Evolutionary conservation across 2,797 vertebrate genomes (phyloP), one percentile per base, ranked within the genome.

Genomic region (Graptemys geographica): DNA sequence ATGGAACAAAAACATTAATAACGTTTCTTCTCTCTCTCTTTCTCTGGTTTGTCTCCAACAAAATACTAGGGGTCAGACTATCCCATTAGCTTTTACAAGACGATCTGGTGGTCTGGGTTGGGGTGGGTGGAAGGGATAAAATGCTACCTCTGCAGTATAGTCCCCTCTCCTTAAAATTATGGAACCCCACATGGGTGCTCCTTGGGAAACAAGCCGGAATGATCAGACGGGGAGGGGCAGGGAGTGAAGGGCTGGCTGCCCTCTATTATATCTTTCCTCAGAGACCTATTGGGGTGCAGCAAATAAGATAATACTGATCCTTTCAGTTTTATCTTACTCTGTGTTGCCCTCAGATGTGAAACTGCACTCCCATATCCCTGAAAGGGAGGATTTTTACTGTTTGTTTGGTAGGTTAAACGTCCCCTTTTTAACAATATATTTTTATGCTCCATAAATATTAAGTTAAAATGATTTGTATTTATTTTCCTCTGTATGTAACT

Each of bases 381-480:
- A 95, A 87, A 44, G 2, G 1, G 23, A 86, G 83, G 18, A n/a
- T 11, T 78, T 95, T 76, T 96, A 8, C 86, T 81, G 72, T 47
- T 95, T 86, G 28, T 69, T 11, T 79, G 74, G 3, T 55, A 80
- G 83, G 90, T 94, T 84, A 57, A 56, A 56, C 4, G 11, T 47
- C 12, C 41, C 65, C 65, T 69, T 69, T 69, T 69, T 94, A 89
- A 90, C 12, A 59, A 44, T 86, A 62, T 6, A 33, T 65, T 59
- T 91, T 92, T 93, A 41, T 4, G 19, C 52, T 78, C 72, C 80
- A 79, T 90, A 90, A 94, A 93, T 72, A 78, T 91, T 88, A 88
- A 88, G 65, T 94, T 69, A 83, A 84, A 90, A 56, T 78, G 13
- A 56, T 0, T 7, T 84, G 7, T 56, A 52, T 74, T 57, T 56